A percentile compares a stretch with the other conserved stretches of the same genome.
These are phyloP conservation scores for Macaria liturata DNA, from an alignment of 2,888 invertebrate species.

Conservation along the genomic window DNA sequence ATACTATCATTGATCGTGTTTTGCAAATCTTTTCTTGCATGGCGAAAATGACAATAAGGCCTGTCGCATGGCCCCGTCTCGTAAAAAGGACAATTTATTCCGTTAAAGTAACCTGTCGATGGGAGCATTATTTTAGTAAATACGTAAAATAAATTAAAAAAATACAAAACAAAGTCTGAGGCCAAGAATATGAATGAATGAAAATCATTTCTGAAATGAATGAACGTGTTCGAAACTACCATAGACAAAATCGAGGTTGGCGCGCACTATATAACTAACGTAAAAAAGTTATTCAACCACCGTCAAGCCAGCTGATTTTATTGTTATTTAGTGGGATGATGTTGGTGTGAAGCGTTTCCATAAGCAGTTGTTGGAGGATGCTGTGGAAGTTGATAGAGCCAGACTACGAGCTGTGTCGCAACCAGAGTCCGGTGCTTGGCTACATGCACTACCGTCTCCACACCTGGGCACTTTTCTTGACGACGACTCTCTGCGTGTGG, in stretches of 20 bases:
- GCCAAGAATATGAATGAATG: slow-evolving; percentile 13
- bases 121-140: slow-evolving; percentile 87
- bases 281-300: too few species aligned
- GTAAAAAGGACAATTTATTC: slow-evolving; percentile 93
- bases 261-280: too few species aligned
- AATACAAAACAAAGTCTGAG: slow-evolving; percentile 32
- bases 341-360: too few species aligned
- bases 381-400: too few species aligned
- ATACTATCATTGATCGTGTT: slow-evolving; percentile 65
- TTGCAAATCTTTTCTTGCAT: slow-evolving; percentile 87
- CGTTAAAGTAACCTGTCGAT: slow-evolving; percentile 94
- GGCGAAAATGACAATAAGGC: slow-evolving; percentile 96
- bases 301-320: too few species aligned
- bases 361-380: too few species aligned
- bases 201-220: slow-evolving; percentile 5
- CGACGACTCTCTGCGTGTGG: too few species aligned
- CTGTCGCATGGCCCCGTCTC: slow-evolving; percentile 91
- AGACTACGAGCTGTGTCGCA: too few species aligned
- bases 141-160: slow-evolving; percentile 28
- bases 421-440: too few species aligned
- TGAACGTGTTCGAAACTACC: slow-evolving; percentile 2
- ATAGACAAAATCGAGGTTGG: background rate
- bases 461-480: too few species aligned
- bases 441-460: too few species aligned
- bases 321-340: too few species aligned